phyloP scores from a whole-genome alignment of 2,888 invertebrate species.

The Pachydiplax longipennis region DNA sequence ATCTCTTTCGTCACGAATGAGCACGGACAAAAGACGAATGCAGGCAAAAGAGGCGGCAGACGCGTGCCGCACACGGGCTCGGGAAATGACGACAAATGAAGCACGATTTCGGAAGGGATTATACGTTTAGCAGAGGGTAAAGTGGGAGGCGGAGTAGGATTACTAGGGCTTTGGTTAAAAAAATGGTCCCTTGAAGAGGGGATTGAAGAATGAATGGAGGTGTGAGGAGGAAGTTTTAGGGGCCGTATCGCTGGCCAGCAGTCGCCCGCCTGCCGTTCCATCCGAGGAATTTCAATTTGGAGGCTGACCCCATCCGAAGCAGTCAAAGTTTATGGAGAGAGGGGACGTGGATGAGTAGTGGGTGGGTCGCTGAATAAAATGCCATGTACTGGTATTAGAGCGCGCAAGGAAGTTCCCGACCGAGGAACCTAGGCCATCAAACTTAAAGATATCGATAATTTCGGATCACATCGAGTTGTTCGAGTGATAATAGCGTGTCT shows the following conservation, averaged over 20 bases:
- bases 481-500: no score
- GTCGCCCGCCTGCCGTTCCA: slow-evolving; percentile 26
- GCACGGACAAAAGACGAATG: not conserved
- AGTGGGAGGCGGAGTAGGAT: slow-evolving; percentile 1
- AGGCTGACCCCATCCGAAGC: not conserved
- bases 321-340: not conserved
- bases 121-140: not conserved
- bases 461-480: no score
- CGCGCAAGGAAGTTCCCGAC: no score
- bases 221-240: not conserved
- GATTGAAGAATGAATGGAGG: not conserved
- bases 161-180: not conserved
- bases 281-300: slow-evolving; percentile 32
- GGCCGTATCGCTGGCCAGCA: slow-evolving; percentile 40
- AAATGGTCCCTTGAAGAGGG: not conserved
- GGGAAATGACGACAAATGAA: not conserved
- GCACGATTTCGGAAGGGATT: slow-evolving; percentile 1
- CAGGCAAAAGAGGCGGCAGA: not conserved
- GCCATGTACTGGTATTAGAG: not conserved
- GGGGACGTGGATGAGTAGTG: not conserved
- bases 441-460: no score
- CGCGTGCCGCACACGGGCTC: not conserved
- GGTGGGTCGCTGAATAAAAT: not conserved
- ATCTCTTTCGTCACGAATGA: not conserved
- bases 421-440: no score